Conservation (phyloP, 2,888 invertebrate species). For the Athripsodes cinereus region DNA sequence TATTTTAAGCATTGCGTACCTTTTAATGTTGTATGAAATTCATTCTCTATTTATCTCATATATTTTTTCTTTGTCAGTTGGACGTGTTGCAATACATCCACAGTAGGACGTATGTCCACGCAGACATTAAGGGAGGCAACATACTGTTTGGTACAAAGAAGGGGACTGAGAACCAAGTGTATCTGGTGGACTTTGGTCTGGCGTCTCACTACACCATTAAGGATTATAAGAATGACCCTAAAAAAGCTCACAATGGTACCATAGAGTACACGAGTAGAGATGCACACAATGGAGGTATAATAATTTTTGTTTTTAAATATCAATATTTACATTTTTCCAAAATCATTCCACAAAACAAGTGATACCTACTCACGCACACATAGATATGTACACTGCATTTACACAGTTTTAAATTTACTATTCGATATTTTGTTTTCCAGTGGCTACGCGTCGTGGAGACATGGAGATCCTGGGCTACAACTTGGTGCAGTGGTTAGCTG, state of each 20-base stretch:
- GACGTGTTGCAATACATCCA: slow-evolving; percentile 93
- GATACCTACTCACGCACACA: no score
- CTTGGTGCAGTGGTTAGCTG: slow-evolving; percentile 84
- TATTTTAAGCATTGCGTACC: no score
- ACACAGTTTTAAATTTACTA: no score
- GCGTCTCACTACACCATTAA: slow-evolving; percentile 71
- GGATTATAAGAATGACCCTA: slow-evolving; percentile 82
- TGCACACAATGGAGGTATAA: slow-evolving; percentile 82
- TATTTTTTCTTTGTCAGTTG: slow-evolving; percentile 52
- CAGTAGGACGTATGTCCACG: slow-evolving; percentile 83
- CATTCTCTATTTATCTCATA: no score
- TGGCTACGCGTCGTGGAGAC: slow-evolving; percentile 83
- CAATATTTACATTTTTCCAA: no score
- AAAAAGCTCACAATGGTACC: slow-evolving; percentile 94
- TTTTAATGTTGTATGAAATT: no score
- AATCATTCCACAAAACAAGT: no score
- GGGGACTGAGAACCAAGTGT: slow-evolving; percentile 64
- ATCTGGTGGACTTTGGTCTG: slow-evolving; percentile 90
- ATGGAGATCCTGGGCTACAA: slow-evolving; percentile 93
- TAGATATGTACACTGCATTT: no score
- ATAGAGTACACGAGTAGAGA: slow-evolving; percentile 95
- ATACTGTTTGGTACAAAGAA: slow-evolving; percentile 69
- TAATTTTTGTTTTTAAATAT: no score
- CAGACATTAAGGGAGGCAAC: slow-evolving; percentile 94
- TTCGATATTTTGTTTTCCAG: no score